Conservation (phyloP, 37 sponge, comb jelly and placozoan genomes). For the Ianthella basta region DNA sequence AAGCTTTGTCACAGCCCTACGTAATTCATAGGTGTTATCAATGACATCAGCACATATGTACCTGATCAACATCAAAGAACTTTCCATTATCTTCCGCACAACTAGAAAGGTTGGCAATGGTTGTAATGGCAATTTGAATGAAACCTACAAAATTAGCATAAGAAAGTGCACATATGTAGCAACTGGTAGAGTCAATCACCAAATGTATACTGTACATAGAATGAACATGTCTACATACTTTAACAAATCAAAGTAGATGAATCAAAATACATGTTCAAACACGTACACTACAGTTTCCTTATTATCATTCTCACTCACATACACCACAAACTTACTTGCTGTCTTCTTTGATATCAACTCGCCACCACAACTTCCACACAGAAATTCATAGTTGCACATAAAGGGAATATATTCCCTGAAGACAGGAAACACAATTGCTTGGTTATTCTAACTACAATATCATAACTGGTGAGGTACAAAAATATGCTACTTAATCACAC, state of each 20-base stretch:
- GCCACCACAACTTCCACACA: conserved; percentile 58
- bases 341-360: conserved; percentile 68
- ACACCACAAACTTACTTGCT: conserved; percentile 59
- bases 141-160: conserved; percentile 61
- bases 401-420: conserved; percentile 73
- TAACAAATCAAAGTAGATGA: too few relatives aligned
- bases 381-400: conserved; percentile 82
- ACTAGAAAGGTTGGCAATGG: conserved; percentile 75
- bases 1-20: too few relatives aligned
- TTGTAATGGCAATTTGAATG: conserved; percentile 81
- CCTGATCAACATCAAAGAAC: conserved; percentile 72
- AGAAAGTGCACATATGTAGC: too few relatives aligned
- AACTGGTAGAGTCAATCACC: too few relatives aligned
- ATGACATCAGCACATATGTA: too few relatives aligned
- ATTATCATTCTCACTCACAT: too few relatives aligned
- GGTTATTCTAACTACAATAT: background rate
- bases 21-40: too few relatives aligned
- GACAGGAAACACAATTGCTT: background rate
- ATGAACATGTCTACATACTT: too few relatives aligned
- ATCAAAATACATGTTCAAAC: background rate
- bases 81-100: background rate
- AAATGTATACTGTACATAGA: background rate
- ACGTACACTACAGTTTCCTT: too few relatives aligned
- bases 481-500: too few relatives aligned
- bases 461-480: background rate